phyloP scores from a whole-genome alignment of 2,113 vertebrate genomes.

The Argyrosomus japonicus region DNA sequence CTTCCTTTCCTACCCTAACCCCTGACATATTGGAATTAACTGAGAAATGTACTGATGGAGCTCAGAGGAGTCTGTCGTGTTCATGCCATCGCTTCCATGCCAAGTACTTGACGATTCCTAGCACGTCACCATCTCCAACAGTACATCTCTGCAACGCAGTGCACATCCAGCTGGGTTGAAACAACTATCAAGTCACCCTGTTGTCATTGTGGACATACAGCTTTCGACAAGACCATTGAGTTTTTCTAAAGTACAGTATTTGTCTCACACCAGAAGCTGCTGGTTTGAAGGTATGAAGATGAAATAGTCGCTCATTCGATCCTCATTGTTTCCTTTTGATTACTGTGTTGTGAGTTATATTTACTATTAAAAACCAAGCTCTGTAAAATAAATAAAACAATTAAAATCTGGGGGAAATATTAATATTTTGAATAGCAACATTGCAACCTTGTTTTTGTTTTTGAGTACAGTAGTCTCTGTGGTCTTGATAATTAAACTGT shows the following conservation, averaged over 20 bases:
- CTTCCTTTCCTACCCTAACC: slow-evolving; percentile 68
- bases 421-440: slow-evolving; percentile 73
- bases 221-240: slow-evolving; percentile 48
- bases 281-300: slow-evolving; percentile 56
- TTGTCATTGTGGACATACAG: slow-evolving; percentile 37
- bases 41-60: slow-evolving; percentile 70
- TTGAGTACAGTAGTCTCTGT: slow-evolving; percentile 76
- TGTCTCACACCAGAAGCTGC: slow-evolving; percentile 47
- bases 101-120: slow-evolving; percentile 61
- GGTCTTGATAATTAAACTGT: slow-evolving; percentile 76
- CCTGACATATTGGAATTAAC: slow-evolving; percentile 71
- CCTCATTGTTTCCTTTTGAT: slow-evolving; percentile 49
- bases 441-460: slow-evolving; percentile 66
- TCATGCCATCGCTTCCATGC: slow-evolving; percentile 60
- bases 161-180: slow-evolving; percentile 55
- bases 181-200: slow-evolving; percentile 42
- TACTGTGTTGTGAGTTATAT: slow-evolving; percentile 57
- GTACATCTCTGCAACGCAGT: slow-evolving; percentile 57
- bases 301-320: slow-evolving; percentile 53
- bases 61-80: slow-evolving; percentile 59
- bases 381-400: slow-evolving; percentile 43
- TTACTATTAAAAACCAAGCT: slow-evolving; percentile 58
- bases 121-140: slow-evolving; percentile 45
- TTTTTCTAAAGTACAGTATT: slow-evolving; percentile 48
- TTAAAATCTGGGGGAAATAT: slow-evolving; percentile 41